Evolutionary conservation across 1,140 invertebrate genomes (phyloP).

Genomic region (Drosophila lacertosa): DNA sequence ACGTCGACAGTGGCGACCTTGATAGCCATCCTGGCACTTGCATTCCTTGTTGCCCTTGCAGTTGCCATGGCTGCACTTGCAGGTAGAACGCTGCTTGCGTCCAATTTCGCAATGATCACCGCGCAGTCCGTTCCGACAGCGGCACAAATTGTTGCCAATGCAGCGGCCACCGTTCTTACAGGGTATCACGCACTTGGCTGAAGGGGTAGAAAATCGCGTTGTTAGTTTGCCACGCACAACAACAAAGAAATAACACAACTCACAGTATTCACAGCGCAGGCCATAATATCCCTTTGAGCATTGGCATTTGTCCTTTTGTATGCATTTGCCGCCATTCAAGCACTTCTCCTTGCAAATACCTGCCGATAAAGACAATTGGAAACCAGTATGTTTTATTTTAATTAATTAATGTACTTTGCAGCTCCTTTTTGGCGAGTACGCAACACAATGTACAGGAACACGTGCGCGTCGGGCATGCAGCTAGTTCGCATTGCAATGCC

Average conservation of each 20-base stretch:
- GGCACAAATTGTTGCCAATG: slow-evolving; percentile 92
- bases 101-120: slow-evolving; percentile 95
- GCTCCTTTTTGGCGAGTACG: background rate
- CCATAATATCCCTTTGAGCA: slow-evolving; percentile 96
- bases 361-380: slow-evolving; percentile 82
- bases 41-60: slow-evolving; percentile 89
- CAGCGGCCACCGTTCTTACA: slow-evolving; percentile 94
- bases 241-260: slow-evolving; percentile 84
- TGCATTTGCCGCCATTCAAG: slow-evolving; percentile 96
- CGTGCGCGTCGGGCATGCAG: slow-evolving; percentile 6
- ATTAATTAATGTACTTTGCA: slow-evolving; percentile 1
- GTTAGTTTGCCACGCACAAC: too few relatives aligned
- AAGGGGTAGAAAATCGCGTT: background rate
- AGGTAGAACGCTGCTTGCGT: slow-evolving; percentile 88
- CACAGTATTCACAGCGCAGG: slow-evolving; percentile 94
- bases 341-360: slow-evolving; percentile 96
- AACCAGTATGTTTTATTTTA: background rate
- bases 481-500: slow-evolving; percentile 3
- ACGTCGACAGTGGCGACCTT: slow-evolving; percentile 69
- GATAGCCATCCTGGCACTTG: slow-evolving; percentile 72
- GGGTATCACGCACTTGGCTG: slow-evolving; percentile 95
- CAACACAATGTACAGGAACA: slow-evolving; percentile 24
- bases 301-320: slow-evolving; percentile 95
- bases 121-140: slow-evolving; percentile 90
- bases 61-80: slow-evolving; percentile 90